These are phyloP conservation scores for Gymnocheta viridis DNA, from an alignment of 2,888 invertebrate genomes.

Conservation along the genomic window DNA sequence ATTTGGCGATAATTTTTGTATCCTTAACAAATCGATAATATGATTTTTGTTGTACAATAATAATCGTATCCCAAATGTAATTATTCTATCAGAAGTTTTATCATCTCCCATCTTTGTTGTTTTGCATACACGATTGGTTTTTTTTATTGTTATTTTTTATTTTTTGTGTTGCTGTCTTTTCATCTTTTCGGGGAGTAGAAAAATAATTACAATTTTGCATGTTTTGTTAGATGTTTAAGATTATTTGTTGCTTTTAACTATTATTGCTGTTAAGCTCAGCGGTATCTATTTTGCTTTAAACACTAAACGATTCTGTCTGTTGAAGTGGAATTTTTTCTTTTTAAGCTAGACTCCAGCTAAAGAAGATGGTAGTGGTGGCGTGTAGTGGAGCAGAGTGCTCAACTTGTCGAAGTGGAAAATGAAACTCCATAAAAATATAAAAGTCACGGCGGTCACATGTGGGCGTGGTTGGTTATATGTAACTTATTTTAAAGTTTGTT, in stretches of 20 bases:
- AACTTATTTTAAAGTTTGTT: conserved; percentile 19
- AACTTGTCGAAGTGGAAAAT: not conserved
- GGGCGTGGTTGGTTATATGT: conserved; percentile 63
- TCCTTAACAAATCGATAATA: no score
- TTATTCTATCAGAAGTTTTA: not conserved
- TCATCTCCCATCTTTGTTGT: not conserved
- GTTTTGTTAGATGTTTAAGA: conserved; percentile 57
- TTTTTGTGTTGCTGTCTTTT: not conserved
- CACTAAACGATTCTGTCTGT: conserved; percentile 14
- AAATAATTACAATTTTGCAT: conserved; percentile 65
- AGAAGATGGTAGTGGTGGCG: not conserved
- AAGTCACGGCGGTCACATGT: conserved; percentile 61
- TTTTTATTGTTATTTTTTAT: not conserved
- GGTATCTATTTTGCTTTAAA: not conserved
- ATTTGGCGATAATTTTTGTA: no score
- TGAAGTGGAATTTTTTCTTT: not conserved
- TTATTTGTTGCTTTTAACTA: conserved; percentile 21
- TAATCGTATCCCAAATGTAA: no score
- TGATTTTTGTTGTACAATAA: no score
- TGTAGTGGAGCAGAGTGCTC: not conserved
- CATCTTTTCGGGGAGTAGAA: not conserved
- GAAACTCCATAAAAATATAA: conserved; percentile 53
- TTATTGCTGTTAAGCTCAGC: conserved; percentile 11
- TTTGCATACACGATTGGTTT: not conserved
- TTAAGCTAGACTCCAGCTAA: not conserved